phyloP scores from a whole-genome alignment of 2,888 invertebrate genomes.

The Masnerella sp. region DNA sequence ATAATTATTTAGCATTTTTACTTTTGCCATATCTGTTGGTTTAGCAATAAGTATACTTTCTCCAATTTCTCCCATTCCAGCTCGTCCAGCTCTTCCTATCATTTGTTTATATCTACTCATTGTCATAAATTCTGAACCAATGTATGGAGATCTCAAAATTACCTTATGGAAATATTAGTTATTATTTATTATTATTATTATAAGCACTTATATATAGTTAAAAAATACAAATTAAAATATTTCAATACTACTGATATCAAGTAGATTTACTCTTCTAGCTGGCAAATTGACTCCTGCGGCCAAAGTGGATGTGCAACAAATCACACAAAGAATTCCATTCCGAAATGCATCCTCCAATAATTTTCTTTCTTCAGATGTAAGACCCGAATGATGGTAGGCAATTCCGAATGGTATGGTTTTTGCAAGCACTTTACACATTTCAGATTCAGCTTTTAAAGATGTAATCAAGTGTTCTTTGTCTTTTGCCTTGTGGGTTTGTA shows the following conservation, averaged over 20 bases:
- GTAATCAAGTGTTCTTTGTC: constrained; percentile 82
- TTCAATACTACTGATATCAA: too few relatives aligned
- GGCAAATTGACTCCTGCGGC: constrained; percentile 99
- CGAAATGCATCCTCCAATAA: constrained; percentile 91
- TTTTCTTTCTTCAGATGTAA: constrained; percentile 91
- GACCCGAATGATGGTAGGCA: constrained; percentile 95
- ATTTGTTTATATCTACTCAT: constrained; percentile 95
- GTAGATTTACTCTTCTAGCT: constrained; percentile 84
- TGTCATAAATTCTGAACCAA: constrained; percentile 86
- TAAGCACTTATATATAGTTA: too few relatives aligned
- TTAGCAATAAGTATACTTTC: constrained; percentile 93
- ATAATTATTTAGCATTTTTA: constrained; percentile 59
- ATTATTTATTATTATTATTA: too few relatives aligned
- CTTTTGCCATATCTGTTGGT: constrained; percentile 80
- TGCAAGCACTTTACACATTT: constrained; percentile 83
- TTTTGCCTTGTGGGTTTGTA: constrained; percentile 79
- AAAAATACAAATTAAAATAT: background rate
- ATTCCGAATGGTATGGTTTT: constrained; percentile 88
- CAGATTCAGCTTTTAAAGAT: constrained; percentile 83
- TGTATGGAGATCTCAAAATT: constrained; percentile 89
- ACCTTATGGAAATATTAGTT: too few relatives aligned
- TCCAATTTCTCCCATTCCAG: constrained; percentile 89
- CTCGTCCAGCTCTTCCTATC: constrained; percentile 95
- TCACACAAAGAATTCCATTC: constrained; percentile 89
- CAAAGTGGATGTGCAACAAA: constrained; percentile 97